These are phyloP conservation scores for Drosophila flavopinicola DNA, from an alignment of 2,888 invertebrate species.

Conservation along the genomic window DNA sequence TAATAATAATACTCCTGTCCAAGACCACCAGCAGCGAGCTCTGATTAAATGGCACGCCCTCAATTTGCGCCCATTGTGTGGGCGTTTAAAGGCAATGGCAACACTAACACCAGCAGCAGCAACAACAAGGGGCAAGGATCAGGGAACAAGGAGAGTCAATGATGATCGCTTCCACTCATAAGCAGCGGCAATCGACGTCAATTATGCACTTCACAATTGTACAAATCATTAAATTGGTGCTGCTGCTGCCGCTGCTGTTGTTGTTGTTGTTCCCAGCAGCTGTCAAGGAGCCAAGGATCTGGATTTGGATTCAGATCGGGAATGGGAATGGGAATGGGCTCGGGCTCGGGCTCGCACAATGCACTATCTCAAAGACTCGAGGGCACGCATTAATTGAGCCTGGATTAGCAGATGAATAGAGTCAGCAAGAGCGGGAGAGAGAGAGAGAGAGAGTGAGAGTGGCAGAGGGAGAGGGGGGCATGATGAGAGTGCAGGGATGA, in stretches of 20 bases:
- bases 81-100: slow-evolving; percentile 41
- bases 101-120: slow-evolving; percentile 12
- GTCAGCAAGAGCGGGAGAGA: neutral
- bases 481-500: neutral
- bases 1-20: neutral
- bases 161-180: slow-evolving; percentile 42
- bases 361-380: slow-evolving; percentile 10
- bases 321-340: neutral
- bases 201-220: slow-evolving; percentile 64
- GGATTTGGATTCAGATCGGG: slow-evolving; percentile 7
- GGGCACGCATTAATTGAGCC: slow-evolving; percentile 38
- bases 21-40: slow-evolving; percentile 37
- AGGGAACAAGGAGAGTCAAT: slow-evolving; percentile 17
- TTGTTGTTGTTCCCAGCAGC: slow-evolving; percentile 34
- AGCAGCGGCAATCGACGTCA: slow-evolving; percentile 54
- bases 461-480: neutral
- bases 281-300: slow-evolving; percentile 22
- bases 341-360: slow-evolving; percentile 10
- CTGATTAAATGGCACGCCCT: slow-evolving; percentile 18
- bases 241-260: slow-evolving; percentile 3
- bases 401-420: slow-evolving; percentile 35
- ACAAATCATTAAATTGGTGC: slow-evolving; percentile 51
- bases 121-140: slow-evolving; percentile 13
- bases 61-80: slow-evolving; percentile 7
- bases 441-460: neutral